phyloP scores from a whole-genome alignment of 2,797 vertebrate species.

The Neosalanx taihuensis region DNA sequence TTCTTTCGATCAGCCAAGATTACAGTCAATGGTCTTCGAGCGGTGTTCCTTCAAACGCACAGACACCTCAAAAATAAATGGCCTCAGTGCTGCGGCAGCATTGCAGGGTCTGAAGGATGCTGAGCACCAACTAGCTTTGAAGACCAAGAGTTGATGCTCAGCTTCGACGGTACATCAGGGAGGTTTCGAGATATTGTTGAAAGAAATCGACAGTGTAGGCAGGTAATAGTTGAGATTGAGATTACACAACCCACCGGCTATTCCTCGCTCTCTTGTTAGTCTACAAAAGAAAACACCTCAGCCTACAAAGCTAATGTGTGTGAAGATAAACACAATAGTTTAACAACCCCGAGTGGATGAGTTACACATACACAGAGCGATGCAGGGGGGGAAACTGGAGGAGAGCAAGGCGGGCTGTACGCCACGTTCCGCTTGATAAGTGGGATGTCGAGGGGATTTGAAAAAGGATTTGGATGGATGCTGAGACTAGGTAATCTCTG shows the following conservation, averaged over 20 bases:
- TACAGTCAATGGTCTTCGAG: neutral
- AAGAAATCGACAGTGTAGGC: neutral
- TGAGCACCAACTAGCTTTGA: neutral
- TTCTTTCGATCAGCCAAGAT: neutral
- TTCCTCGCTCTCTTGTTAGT: neutral
- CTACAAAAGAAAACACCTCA: neutral
- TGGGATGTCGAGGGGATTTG: slow-evolving; percentile 75
- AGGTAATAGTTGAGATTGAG: neutral
- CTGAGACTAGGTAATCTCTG: slow-evolving; percentile 76
- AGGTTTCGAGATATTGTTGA: neutral
- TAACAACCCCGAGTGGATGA: too few relatives aligned
- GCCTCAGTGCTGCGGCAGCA: neutral
- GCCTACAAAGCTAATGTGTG: neutral
- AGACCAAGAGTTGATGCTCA: neutral
- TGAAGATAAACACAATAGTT: neutral
- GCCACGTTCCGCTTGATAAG: slow-evolving; percentile 65
- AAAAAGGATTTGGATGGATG: slow-evolving; percentile 75
- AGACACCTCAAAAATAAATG: neutral
- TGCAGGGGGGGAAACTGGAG: slow-evolving; percentile 51
- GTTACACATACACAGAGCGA: slow-evolving; percentile 45
- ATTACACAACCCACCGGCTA: neutral
- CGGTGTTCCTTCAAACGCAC: neutral
- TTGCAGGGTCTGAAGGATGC: neutral
- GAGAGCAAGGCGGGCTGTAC: slow-evolving; percentile 56
- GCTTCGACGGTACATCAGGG: neutral